These are phyloP conservation scores for Oncorhynchus nerka DNA, from an alignment of 2,113 vertebrate species.

Conservation along the genomic window DNA sequence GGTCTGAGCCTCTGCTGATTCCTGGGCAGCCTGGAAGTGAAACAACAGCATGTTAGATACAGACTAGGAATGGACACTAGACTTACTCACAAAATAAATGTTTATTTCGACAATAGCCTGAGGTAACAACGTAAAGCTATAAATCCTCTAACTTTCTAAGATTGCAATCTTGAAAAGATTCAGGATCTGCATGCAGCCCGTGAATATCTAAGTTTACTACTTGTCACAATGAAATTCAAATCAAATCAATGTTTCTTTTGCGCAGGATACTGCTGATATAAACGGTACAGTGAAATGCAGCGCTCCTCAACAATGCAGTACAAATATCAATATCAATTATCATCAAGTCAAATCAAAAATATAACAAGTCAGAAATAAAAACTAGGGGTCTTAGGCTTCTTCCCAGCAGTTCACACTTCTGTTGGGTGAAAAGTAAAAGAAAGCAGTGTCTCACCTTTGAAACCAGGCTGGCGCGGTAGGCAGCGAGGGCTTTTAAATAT, in stretches of 20 bases:
- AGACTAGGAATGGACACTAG: not conserved
- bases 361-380: no score
- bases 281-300: no score
- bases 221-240: no score
- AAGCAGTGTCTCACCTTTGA: constrained; percentile 86
- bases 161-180: not conserved
- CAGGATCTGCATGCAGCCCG: not conserved
- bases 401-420: no score
- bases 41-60: not conserved
- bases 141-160: not conserved
- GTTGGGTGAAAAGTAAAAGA: no score
- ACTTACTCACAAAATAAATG: no score
- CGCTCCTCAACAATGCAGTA: no score
- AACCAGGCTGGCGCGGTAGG: constrained; percentile 95
- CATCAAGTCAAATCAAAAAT: no score
- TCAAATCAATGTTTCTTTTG: no score
- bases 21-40: constrained; percentile 86
- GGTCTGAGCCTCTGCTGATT: constrained; percentile 98
- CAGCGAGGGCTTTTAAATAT: constrained; percentile 95
- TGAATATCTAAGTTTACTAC: not conserved
- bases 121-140: not conserved
- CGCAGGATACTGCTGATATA: no score
- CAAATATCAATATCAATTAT: no score
- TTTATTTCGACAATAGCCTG: not conserved
- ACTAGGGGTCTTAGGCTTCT: no score